Base-by-base conservation (phyloP, 2,113 vertebrate genomes). In the Loxodonta africana region DNA sequence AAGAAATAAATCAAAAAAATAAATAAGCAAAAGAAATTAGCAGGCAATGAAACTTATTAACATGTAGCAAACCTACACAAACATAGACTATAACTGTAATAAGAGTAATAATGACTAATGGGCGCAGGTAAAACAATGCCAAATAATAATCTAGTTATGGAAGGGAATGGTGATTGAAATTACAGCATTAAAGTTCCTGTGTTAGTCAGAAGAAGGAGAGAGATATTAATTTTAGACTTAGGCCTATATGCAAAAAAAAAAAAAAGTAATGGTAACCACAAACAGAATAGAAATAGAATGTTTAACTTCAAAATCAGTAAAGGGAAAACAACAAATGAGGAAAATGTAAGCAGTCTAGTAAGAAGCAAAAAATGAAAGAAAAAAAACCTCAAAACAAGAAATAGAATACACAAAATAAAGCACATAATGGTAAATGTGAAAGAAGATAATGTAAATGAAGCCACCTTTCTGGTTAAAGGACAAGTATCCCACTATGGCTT, bases 271-370 rank as follows among this genome's bases (percentile, higher is more conserved):
- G 14, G 0, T 46, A 74, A 71, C 53, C 25, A 63, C 87, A 80
- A 83, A 87, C 83, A 63, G 62, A 93, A 78, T 20, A 85, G 33
- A 91, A 94, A 78, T 85, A 77, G 8, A 83, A 76, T 65, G 48
- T 62, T 95, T 71, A 71, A 77, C 4, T 81, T 82, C 18, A 78
- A 93, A 78, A 76, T 37, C 90, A 57, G 15, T 67, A 85, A 84
- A 88, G 8, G 5, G 6, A 88, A 90, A 71, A 14, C 25, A 80
- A 33, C 25, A 28, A 93, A 80, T 87, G 53, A 60, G n/a, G 60
- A 84, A 95, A 77, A 76, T 88, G 0, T 77, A 57, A 93, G 44
- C 26, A 87, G 71, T 87, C 11, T 17, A 90, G 51, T 48, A 77
- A 96, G 92, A 86, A 81, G 15, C 14, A 89, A 46, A 46, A 88